Evolutionary conservation across 2,113 vertebrate species (phyloP).

Genomic region (Eolophus roseicapilla): DNA sequence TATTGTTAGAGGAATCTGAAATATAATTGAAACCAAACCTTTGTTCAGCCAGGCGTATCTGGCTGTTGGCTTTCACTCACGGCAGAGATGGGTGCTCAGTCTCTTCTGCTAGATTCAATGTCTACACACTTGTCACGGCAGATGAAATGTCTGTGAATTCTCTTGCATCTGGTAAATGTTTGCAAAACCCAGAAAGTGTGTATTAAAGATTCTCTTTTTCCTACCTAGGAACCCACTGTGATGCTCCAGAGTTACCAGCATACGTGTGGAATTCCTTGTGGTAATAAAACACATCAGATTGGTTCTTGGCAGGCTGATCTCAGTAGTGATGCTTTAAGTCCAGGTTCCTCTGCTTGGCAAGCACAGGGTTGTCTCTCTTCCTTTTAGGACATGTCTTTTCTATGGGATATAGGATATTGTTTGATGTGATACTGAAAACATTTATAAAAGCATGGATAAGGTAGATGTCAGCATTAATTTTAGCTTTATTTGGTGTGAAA

Average conservation of each 20-base stretch:
- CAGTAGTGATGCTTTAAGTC: neutral
- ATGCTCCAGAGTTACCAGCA: conserved; percentile 65
- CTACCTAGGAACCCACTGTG: conserved; percentile 54
- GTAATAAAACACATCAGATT: conserved; percentile 55
- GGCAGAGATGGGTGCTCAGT: conserved; percentile 62
- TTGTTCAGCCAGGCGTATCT: conserved; percentile 43
- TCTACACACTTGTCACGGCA: conserved; percentile 80
- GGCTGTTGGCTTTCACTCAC: conserved; percentile 41
- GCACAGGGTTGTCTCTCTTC: neutral
- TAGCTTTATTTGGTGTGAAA: neutral
- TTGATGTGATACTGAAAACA: neutral
- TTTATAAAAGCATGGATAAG: neutral
- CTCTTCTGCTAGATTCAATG: conserved; percentile 75
- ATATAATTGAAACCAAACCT: conserved; percentile 82
- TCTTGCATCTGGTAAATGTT: conserved; percentile 87
- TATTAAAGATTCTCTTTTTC: conserved; percentile 33
- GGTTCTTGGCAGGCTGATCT: conserved; percentile 40
- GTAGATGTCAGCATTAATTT: neutral
- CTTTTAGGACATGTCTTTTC: neutral
- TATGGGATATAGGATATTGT: neutral
- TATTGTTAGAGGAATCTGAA: conserved; percentile 78
- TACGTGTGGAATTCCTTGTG: conserved; percentile 71
- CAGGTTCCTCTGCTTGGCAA: conserved; percentile 14
- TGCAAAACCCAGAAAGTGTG: conserved; percentile 77
- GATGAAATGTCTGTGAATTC: conserved; percentile 81